Percentiles rank a stretch among this genome's conserved stretches.
phyloP scores from a whole-genome alignment of 2,113 vertebrate species.

The Polyodon spathula region DNA sequence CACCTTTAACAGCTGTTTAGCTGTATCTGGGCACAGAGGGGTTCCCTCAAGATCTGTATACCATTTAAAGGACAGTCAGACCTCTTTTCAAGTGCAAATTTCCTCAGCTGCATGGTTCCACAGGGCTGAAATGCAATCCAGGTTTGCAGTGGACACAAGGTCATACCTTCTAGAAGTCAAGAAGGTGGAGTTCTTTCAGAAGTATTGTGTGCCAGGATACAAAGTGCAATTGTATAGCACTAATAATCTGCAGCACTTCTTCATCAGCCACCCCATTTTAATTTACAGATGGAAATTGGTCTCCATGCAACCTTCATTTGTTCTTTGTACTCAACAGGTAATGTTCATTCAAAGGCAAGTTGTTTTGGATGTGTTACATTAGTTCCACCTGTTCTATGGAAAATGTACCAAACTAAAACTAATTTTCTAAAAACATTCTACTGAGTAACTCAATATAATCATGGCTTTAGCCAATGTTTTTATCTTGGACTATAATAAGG shows the following conservation, averaged over 20 bases:
- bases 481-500: too few relatives aligned
- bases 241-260: conserved; percentile 34
- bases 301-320: conserved; percentile 25
- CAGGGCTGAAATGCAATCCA: conserved; percentile 14
- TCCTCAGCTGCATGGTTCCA: conserved; percentile 19
- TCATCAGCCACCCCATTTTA: conserved; percentile 47
- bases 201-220: background rate
- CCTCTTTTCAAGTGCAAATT: conserved; percentile 24
- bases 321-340: conserved; percentile 45
- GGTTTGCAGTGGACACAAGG: conserved; percentile 13
- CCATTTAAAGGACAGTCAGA: conserved; percentile 14
- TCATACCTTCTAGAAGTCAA: background rate
- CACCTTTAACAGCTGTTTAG: conserved; percentile 27
- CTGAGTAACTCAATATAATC: background rate
- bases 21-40: conserved; percentile 21
- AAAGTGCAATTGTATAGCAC: conserved; percentile 31
- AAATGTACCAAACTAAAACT: conserved; percentile 38
- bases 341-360: conserved; percentile 23
- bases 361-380: conserved; percentile 39
- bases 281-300: conserved; percentile 42
- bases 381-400: conserved; percentile 47
- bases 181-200: background rate
- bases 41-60: conserved; percentile 23
- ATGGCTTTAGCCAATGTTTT: too few relatives aligned
- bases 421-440: conserved; percentile 16